Evolutionary conservation across 2,113 vertebrate genomes (phyloP).

Genomic region (Crotophaga sulcirostris): DNA sequence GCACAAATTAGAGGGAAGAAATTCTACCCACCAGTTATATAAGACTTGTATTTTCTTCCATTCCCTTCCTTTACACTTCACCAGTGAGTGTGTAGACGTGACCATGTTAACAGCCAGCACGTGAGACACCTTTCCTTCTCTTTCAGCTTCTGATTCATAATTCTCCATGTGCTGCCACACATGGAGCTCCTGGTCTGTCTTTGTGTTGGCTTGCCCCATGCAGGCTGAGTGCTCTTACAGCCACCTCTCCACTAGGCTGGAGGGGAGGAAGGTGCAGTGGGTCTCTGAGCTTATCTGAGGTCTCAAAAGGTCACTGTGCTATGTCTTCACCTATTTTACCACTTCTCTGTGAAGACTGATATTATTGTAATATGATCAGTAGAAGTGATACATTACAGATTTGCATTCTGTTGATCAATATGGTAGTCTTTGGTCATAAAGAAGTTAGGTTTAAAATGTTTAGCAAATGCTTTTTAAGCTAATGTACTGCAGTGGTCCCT

Average conservation of each 20-base stretch:
- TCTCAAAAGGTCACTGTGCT: not conserved
- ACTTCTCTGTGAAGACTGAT: not conserved
- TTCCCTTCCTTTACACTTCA: not conserved
- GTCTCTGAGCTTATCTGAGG: not conserved
- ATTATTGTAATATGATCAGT: not conserved
- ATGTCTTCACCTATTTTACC: not conserved
- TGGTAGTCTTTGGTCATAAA: not conserved
- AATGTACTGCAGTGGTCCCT: not conserved
- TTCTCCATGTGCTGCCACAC: accelerated
- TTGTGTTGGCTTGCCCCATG: accelerated
- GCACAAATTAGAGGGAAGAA: not conserved
- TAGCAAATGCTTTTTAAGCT: constrained; percentile 13
- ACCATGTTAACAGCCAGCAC: not conserved
- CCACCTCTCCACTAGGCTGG: not conserved
- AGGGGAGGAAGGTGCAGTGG: not conserved
- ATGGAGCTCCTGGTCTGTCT: accelerated
- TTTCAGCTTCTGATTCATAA: not conserved
- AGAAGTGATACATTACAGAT: not conserved
- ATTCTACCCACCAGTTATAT: not conserved
- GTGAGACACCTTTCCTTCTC: not conserved
- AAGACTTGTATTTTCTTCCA: not conserved
- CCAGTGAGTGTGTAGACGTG: not conserved
- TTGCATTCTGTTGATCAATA: not conserved
- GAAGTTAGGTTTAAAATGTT: not conserved
- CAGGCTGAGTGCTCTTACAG: not conserved